Evolutionary conservation across 2,797 vertebrate genomes (phyloP).

Genomic region (Poeciliopsis turneri): DNA sequence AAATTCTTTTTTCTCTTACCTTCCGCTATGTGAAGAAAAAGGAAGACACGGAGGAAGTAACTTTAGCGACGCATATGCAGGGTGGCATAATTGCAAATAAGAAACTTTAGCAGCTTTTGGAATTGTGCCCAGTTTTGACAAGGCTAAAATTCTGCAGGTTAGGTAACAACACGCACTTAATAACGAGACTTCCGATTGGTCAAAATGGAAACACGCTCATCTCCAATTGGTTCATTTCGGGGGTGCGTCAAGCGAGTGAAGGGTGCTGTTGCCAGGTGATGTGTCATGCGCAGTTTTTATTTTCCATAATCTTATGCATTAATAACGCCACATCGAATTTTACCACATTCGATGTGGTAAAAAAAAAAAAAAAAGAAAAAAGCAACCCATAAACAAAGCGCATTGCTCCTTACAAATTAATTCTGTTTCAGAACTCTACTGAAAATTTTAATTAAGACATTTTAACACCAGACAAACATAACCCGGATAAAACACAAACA

Average conservation of each 20-base stretch:
- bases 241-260: no score
- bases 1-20: slow-evolving; percentile 64
- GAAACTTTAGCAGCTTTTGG: not conserved
- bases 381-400: no score
- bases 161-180: slow-evolving; percentile 14
- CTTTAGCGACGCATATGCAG: slow-evolving; percentile 46
- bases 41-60: slow-evolving; percentile 40
- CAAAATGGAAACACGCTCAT: not conserved
- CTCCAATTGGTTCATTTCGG: not conserved
- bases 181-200: slow-evolving; percentile 72
- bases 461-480: not conserved
- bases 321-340: no score
- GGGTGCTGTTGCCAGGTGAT: no score
- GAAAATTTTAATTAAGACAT: not conserved
- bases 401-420: not conserved
- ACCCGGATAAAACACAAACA: not conserved
- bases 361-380: no score
- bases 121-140: slow-evolving; percentile 38
- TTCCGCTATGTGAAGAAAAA: slow-evolving; percentile 78
- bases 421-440: not conserved
- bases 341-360: not conserved
- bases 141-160: slow-evolving; percentile 30
- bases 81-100: slow-evolving; percentile 61
- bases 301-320: no score
- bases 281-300: no score